A percentile compares a stretch with the other conserved stretches of the same genome.
phyloP scores from a whole-genome alignment of 2,888 invertebrate genomes.

The Lomographa bimaculata region DNA sequence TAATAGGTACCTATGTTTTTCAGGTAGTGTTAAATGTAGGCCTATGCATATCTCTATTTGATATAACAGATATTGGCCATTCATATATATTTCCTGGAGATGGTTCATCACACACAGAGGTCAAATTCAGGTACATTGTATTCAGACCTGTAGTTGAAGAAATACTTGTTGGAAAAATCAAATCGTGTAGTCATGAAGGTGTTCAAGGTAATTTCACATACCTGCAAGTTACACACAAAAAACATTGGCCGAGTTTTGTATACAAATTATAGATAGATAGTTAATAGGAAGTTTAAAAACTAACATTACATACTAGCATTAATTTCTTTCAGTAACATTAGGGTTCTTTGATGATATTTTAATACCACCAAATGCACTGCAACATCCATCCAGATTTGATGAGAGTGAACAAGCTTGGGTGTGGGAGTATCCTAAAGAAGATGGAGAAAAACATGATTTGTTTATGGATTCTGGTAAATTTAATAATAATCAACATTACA shows the following conservation, averaged over 20 bases:
- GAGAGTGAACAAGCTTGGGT: constrained; percentile 97
- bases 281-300: too few relatives aligned
- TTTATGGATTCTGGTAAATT: constrained; percentile 93
- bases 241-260: too few relatives aligned
- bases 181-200: constrained; percentile 95
- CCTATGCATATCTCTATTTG: constrained; percentile 96
- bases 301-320: too few relatives aligned
- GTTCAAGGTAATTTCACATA: constrained; percentile 91
- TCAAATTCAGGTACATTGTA: constrained; percentile 96
- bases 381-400: constrained; percentile 96
- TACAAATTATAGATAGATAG: too few relatives aligned
- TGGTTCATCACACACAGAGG: constrained; percentile 97
- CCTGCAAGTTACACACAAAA: too few relatives aligned
- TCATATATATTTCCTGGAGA: constrained; percentile 97
- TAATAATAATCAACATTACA: not conserved
- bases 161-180: constrained; percentile 95
- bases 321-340: constrained; percentile 88
- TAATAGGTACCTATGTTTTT: too few relatives aligned
- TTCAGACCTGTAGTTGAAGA: constrained; percentile 98
- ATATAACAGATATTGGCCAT: constrained; percentile 94
- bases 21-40: constrained; percentile 97
- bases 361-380: constrained; percentile 95
- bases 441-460: constrained; percentile 92
- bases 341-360: constrained; percentile 99
- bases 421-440: constrained; percentile 96